Evolutionary conservation across 2,888 invertebrate species (phyloP).

Genomic region (Cryptus viduatorius): DNA sequence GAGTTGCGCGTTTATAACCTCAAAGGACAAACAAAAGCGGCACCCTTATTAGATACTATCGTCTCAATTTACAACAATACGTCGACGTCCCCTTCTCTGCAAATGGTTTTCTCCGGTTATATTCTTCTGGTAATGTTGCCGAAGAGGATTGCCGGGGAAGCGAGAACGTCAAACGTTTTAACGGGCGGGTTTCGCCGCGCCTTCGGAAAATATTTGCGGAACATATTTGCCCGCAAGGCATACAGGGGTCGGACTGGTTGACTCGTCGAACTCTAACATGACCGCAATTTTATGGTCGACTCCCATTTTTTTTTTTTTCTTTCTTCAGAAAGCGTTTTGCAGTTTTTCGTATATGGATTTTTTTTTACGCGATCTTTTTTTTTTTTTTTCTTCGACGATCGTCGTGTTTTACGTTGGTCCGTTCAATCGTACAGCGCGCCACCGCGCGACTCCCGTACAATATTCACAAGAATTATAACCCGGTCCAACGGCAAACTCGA

Average conservation of each 20-base stretch:
- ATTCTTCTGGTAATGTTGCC: slow-evolving; percentile 44
- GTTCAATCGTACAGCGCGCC: slow-evolving; percentile 20
- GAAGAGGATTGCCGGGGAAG: not conserved
- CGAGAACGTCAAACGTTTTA: slow-evolving; percentile 44
- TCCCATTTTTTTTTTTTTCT: not conserved
- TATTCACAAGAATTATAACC: slow-evolving; percentile 37
- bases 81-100: not conserved
- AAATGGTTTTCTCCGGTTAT: not conserved
- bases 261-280: not conserved
- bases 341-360: slow-evolving; percentile 14
- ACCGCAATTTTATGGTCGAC: slow-evolving; percentile 23
- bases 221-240: slow-evolving; percentile 37
- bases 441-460: slow-evolving; percentile 5
- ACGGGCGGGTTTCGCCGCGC: slow-evolving; percentile 61
- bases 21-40: slow-evolving; percentile 41
- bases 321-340: not conserved
- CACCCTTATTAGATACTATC: slow-evolving; percentile 15
- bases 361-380: not conserved
- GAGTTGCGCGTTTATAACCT: slow-evolving; percentile 21
- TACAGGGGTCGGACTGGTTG: not conserved
- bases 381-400: not conserved
- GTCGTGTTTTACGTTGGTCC: slow-evolving; percentile 13
- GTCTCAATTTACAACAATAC: slow-evolving; percentile 14
- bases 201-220: slow-evolving; percentile 71
- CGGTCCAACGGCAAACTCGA: slow-evolving; percentile 2